These are phyloP conservation scores for Gnatocerus cornutus DNA, from an alignment of 2,888 invertebrate genomes.

Conservation along the genomic window DNA sequence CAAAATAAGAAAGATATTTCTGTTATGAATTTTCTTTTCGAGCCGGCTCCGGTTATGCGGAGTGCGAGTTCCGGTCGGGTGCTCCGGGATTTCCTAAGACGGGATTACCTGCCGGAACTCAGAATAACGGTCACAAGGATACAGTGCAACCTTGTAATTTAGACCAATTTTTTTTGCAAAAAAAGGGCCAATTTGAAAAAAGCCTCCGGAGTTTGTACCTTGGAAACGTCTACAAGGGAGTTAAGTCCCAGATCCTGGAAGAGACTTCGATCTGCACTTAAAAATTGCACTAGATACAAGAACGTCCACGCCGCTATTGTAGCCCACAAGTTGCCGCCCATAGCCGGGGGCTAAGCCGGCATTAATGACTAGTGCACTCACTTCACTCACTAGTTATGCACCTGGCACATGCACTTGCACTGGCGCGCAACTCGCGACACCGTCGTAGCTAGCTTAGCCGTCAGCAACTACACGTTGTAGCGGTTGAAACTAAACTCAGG, in stretches of 20 bases:
- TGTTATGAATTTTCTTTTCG: background rate
- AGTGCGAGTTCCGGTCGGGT: conserved; percentile 53
- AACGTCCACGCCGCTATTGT: conserved; percentile 67
- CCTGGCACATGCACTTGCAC: conserved; percentile 60
- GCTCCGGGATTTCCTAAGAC: conserved; percentile 60
- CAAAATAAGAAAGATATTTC: conserved; percentile 19
- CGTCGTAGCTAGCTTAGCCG: conserved; percentile 53
- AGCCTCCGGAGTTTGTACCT: conserved; percentile 58
- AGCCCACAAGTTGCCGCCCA: conserved; percentile 66
- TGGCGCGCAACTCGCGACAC: conserved; percentile 53
- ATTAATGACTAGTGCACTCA: conserved; percentile 59
- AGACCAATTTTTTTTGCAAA: conserved; percentile 7
- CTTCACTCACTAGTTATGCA: conserved; percentile 53
- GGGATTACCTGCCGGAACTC: conserved; percentile 60
- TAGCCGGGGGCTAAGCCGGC: conserved; percentile 66
- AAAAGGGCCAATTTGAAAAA: background rate
- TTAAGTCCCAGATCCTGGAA: conserved; percentile 66
- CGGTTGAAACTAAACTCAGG: conserved; percentile 61
- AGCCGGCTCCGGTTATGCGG: conserved; percentile 11
- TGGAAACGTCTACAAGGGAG: conserved; percentile 65
- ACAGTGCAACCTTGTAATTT: conserved; percentile 28
- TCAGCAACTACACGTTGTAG: conserved; percentile 54
- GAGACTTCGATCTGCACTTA: conserved; percentile 61
- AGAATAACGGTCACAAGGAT: conserved; percentile 30
- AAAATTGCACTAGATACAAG: conserved; percentile 62